Evolutionary conservation across 64 coral and sea anemone species (phyloP).

Genomic region (Montipora sp.): DNA sequence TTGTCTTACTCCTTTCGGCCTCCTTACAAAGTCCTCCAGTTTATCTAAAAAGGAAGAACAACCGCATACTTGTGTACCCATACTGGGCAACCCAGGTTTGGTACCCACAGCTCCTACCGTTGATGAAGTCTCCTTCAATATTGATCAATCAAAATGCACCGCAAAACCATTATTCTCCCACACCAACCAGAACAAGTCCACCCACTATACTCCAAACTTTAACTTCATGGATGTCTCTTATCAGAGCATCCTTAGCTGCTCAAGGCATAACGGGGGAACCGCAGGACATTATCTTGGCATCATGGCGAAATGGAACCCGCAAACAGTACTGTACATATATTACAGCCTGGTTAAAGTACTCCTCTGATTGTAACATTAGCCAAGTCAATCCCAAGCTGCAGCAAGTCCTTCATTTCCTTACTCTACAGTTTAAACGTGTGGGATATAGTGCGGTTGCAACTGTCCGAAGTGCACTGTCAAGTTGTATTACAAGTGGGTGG

Average conservation of each 20-base stretch:
- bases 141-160: slow-evolving; percentile 25
- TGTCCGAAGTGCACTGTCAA: slow-evolving; percentile 25
- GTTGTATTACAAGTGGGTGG: slow-evolving; percentile 45
- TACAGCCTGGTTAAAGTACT: too few species aligned
- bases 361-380: too few species aligned
- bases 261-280: slow-evolving; percentile 2
- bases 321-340: slow-evolving; percentile 17
- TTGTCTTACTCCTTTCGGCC: too few species aligned
- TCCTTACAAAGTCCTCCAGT: too few species aligned
- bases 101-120: too few species aligned
- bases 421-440: not conserved
- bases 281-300: slow-evolving; percentile 18
- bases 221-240: too few species aligned
- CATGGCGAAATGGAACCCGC: slow-evolving; percentile 22
- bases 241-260: too few species aligned
- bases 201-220: not conserved
- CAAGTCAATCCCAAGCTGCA: too few species aligned
- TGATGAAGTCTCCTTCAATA: not conserved
- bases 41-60: too few species aligned
- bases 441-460: slow-evolving; percentile 59
- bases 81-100: too few species aligned
- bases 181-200: slow-evolving; percentile 46
- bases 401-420: too few species aligned
- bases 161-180: not conserved
- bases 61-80: too few species aligned